phyloP scores from a whole-genome alignment of 2,113 vertebrate genomes.

The Gracilinanus agilis region DNA sequence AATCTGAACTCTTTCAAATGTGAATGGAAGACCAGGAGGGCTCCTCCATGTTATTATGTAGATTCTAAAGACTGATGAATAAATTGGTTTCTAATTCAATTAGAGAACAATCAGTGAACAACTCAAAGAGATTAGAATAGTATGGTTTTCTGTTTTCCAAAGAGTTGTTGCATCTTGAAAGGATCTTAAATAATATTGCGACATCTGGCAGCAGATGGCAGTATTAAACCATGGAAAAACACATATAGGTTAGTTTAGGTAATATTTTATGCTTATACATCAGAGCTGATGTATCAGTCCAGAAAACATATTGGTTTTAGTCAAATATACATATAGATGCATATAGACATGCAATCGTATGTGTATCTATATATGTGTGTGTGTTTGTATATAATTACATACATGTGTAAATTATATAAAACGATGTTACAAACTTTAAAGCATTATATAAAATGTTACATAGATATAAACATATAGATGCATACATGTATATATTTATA shows the following conservation, averaged over 20 bases:
- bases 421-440: background rate
- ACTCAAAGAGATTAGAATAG: background rate
- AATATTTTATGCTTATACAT: background rate
- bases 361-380: too few species aligned
- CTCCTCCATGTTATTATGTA: slow-evolving; percentile 1
- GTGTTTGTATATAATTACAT: background rate
- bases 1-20: slow-evolving; percentile 51
- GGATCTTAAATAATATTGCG: background rate
- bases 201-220: slow-evolving; percentile 64
- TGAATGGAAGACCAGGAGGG: slow-evolving; percentile 20
- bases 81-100: slow-evolving; percentile 16
- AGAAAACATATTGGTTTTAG: background rate
- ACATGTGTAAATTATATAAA: background rate
- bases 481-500: background rate
- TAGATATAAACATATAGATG: background rate
- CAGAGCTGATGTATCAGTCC: background rate
- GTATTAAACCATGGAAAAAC: slow-evolving; percentile 54
- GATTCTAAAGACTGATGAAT: slow-evolving; percentile 41
- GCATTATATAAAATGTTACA: background rate
- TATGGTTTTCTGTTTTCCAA: background rate
- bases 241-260: background rate
- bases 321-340: background rate
- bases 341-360: too few species aligned
- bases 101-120: slow-evolving; percentile 9
- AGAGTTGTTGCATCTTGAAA: background rate